A percentile compares a stretch with the other conserved stretches of the same genome.
Evolutionary conservation across 2,797 vertebrate species (phyloP).

Genomic region (Cynopterus sphinx): DNA sequence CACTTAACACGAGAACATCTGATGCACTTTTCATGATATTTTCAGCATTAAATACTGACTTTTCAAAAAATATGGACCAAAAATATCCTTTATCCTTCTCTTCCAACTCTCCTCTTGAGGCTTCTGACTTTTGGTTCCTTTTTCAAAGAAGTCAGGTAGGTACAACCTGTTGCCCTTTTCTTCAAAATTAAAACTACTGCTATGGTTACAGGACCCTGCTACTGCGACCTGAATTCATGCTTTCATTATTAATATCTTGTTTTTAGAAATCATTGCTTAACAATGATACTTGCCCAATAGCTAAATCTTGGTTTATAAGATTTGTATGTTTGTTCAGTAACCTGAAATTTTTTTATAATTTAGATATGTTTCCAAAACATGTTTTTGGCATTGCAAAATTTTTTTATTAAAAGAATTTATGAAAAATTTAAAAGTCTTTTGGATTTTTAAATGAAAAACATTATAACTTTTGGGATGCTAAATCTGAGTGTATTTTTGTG

Average conservation of each 20-base stretch:
- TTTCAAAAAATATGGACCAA: constrained; percentile 30
- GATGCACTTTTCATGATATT: constrained; percentile 63
- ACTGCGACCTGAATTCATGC: not conserved
- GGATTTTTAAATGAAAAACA: not conserved
- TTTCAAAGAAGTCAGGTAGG: not conserved
- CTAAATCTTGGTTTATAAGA: not conserved
- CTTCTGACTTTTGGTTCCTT: not conserved
- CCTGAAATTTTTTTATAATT: not conserved
- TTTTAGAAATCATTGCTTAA: not conserved
- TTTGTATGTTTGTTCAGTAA: constrained; percentile 18
- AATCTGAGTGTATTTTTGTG: not conserved
- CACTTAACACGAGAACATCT: constrained; percentile 65
- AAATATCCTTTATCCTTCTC: not conserved
- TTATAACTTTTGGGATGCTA: not conserved
- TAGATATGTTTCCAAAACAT: not conserved
- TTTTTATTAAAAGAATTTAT: constrained; percentile 1
- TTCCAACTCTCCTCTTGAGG: not conserved
- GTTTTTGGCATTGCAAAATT: not conserved
- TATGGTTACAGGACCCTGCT: not conserved
- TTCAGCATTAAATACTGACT: constrained; percentile 51
- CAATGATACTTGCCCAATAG: not conserved
- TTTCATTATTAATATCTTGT: not conserved
- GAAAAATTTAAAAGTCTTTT: not conserved
- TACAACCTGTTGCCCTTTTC: not conserved
- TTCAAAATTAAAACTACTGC: not conserved